Conservation (phyloP, 2,888 invertebrate species). For the Falcaria lacertinaria region DNA sequence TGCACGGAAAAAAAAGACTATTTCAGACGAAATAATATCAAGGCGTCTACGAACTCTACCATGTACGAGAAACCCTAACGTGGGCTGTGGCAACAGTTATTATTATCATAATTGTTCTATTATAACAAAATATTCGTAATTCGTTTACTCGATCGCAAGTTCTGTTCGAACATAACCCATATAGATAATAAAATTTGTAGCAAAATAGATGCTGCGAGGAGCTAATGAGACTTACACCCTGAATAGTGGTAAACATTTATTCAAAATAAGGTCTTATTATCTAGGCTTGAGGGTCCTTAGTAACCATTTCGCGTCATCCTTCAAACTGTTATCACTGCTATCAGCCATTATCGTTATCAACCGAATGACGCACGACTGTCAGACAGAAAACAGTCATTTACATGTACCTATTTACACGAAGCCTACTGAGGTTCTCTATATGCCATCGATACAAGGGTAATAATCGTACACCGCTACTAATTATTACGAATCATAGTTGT, state of each 20-base stretch:
- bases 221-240: not conserved
- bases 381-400: constrained; percentile 32
- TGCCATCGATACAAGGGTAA: constrained; percentile 10
- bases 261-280: not conserved
- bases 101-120: too few species aligned
- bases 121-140: too few species aligned
- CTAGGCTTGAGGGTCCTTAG: not conserved
- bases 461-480: too few species aligned
- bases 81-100: too few species aligned
- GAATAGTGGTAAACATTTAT: not conserved
- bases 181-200: constrained; percentile 22
- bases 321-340: constrained; percentile 21
- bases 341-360: constrained; percentile 44
- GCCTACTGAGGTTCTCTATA: constrained; percentile 23
- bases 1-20: too few species aligned
- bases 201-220: constrained; percentile 3
- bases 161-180: constrained; percentile 23
- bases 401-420: constrained; percentile 27
- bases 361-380: constrained; percentile 40
- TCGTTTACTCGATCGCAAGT: constrained; percentile 1
- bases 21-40: too few species aligned
- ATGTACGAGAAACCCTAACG: too few species aligned
- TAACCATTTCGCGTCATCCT: constrained; percentile 18
- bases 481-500: too few species aligned
- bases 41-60: too few species aligned